These are phyloP conservation scores for Polydrusus tereticollis DNA, from an alignment of 2,888 invertebrate species.

Conservation along the genomic window DNA sequence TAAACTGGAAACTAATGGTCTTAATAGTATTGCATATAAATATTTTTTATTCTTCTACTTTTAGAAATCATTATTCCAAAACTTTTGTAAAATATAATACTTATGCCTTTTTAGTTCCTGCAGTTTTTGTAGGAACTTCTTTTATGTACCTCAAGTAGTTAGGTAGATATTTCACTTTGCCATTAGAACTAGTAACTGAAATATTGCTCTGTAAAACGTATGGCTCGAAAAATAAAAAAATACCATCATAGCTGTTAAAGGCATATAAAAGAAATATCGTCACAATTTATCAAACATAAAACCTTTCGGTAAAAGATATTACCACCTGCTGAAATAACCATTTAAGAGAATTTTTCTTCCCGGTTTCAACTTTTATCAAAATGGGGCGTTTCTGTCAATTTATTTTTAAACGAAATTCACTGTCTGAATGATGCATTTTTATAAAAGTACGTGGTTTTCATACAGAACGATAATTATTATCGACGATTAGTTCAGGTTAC, in stretches of 20 bases:
- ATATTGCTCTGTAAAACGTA: background rate
- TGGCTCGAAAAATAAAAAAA: background rate
- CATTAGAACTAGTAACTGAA: background rate
- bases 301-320: conserved; percentile 14
- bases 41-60: no score
- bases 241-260: background rate
- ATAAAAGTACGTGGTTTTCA: no score
- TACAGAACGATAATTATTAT: no score
- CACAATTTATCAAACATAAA: conserved; percentile 13
- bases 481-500: no score
- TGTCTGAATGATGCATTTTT: background rate
- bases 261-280: conserved; percentile 2
- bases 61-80: no score
- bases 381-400: conserved; percentile 10
- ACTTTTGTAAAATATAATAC: no score
- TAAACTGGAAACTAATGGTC: no score
- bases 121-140: no score
- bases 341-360: conserved; percentile 9
- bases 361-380: conserved; percentile 1
- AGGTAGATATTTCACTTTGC: no score
- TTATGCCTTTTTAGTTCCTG: no score
- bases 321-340: conserved; percentile 18
- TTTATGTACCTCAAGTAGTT: no score
- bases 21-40: no score
- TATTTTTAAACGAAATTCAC: background rate